Evolutionary conservation across 2,113 vertebrate species (phyloP).

Genomic region (Pyxicephalus adspersus): DNA sequence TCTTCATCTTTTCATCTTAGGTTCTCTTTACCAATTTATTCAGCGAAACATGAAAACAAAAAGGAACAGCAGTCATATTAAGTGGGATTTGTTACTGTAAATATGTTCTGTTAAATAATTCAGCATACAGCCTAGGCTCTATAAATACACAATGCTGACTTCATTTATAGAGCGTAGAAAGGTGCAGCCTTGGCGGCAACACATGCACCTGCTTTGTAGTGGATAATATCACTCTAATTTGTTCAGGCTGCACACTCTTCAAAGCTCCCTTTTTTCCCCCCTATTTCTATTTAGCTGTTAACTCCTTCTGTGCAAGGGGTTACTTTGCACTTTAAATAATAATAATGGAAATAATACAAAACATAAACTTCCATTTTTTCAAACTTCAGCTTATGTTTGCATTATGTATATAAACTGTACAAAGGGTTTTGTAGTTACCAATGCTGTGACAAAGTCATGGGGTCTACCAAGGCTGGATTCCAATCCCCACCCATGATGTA

Average conservation of each 20-base stretch:
- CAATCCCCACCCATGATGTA: no score
- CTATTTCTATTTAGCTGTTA: background rate
- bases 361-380: no score
- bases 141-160: constrained; percentile 38
- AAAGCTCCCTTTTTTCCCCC: background rate
- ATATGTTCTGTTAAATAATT: constrained; percentile 48
- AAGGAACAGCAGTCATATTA: constrained; percentile 31
- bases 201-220: constrained; percentile 6
- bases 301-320: background rate
- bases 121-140: constrained; percentile 6
- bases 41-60: constrained; percentile 5
- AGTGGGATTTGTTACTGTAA: constrained; percentile 48
- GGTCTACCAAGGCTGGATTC: no score
- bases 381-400: no score
- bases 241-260: constrained; percentile 5
- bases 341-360: no score
- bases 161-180: background rate
- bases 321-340: no score
- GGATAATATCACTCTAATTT: background rate
- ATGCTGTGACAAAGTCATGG: no score
- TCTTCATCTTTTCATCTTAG: background rate
- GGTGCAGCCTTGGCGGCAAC: background rate
- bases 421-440: no score
- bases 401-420: no score
- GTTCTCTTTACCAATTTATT: background rate